Base-by-base conservation (phyloP, 2,888 invertebrate species). In the Apamea monoglypha region DNA sequence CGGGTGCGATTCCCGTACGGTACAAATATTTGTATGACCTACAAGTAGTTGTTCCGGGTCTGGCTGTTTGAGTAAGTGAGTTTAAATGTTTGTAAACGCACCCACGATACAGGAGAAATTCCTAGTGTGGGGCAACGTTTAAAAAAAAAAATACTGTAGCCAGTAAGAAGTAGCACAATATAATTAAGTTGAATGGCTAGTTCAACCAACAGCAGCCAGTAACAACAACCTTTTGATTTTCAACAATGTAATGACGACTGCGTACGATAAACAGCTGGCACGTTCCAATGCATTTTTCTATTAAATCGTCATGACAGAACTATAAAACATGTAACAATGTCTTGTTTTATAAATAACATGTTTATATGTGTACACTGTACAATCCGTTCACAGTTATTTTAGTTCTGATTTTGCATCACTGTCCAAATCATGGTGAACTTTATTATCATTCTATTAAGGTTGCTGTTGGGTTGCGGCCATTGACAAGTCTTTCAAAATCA, bases 271-370 rank as follows among this genome's bases (percentile, higher is more conserved):
- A 36, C 63, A 84, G 32, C 25, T 71, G 50, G 18, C 18, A 50
- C 16, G 21, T 16, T n/a, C 6, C 21, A 29, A 7, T n/a, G 14
- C 7, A 56, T n/a, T n/a, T 64, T 40, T 69, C 14, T 2, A 44
- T 61, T 25, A 59, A 63, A 44, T 36, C 40, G 40, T 18, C 14
- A 6, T 32, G 53, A 74, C 61, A 61, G n/a, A 70, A 73, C 80
- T 66, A 73, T 85, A 64, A 73, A 74, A 80, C 32, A 56, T 44
- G 6, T 25, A 29, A 72, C 76, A 80, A 40, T 29, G 21, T 25
- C 16, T 66, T 44, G 50, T 69, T 44, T 50, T 29, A 7, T 18
- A 66, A n/a, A 44, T 53, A 29, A 44, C 63, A n/a, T 83, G n/a
- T 78, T 56, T 78, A 40, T 78, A 69, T 56, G 64, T 73, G 64